Evolutionary conservation across 2,888 invertebrate species (phyloP).

Genomic region (Diarsia rubi): DNA sequence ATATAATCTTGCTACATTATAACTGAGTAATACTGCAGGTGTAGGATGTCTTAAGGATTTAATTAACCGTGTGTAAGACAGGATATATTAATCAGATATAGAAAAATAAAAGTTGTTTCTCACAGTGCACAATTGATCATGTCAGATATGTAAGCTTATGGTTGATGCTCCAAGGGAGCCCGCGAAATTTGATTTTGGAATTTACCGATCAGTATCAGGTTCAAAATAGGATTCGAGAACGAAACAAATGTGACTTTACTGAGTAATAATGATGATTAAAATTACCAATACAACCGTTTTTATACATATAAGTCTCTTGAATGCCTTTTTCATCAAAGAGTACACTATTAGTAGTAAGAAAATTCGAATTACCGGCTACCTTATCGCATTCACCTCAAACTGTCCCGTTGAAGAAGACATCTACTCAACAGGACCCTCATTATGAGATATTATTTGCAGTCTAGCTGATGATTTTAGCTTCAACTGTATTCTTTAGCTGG

Average conservation of each 20-base stretch:
- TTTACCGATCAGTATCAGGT: too few relatives aligned
- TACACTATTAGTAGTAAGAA: too few relatives aligned
- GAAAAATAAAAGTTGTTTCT: background rate
- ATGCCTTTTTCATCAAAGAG: too few relatives aligned
- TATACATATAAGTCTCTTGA: too few relatives aligned
- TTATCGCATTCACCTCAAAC: too few relatives aligned
- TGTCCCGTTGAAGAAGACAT: background rate
- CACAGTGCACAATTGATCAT: slow-evolving; percentile 5
- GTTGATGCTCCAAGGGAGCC: too few relatives aligned
- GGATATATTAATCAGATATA: slow-evolving; percentile 33
- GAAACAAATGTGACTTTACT: too few relatives aligned
- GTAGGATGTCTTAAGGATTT: slow-evolving; percentile 8
- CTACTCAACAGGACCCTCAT: background rate
- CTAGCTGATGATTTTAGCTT: background rate
- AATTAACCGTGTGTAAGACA: slow-evolving; percentile 26
- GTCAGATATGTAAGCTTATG: slow-evolving; percentile 11
- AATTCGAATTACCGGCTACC: too few relatives aligned
- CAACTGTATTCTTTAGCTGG: background rate
- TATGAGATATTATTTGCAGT: background rate
- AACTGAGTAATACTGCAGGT: slow-evolving; percentile 1
- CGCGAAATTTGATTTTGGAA: too few relatives aligned
- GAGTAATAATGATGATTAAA: too few relatives aligned
- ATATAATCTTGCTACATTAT: slow-evolving; percentile 17
- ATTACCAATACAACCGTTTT: too few relatives aligned
- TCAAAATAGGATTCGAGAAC: too few relatives aligned